Base-by-base conservation (phyloP, 2,113 vertebrate genomes). In the Alces alces region DNA sequence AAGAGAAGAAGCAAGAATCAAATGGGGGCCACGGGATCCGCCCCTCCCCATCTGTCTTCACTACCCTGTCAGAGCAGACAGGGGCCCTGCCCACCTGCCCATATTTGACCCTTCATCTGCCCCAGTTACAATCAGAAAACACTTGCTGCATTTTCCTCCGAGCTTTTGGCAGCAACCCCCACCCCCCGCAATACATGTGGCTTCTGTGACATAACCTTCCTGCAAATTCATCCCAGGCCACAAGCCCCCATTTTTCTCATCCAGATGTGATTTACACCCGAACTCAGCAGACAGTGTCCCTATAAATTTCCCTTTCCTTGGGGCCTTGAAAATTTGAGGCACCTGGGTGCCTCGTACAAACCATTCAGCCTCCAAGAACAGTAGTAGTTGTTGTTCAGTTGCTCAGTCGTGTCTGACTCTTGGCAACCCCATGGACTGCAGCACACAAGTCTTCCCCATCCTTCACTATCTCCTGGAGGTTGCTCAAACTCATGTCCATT, bases 181-280 rank as follows among this genome's bases (percentile, higher is more conserved):
- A 52, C 52, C n/a, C 43, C 21, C 52, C 8, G 0, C n/a, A 23
- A 2, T 7, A 10, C 1, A 3, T 4, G 21, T 3, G 21, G 16
- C 55, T 57, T 57, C 33, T 80, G 1, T 8, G 15, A 33, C 2
- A 19, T 83, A 25, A 83, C 14, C 30, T 89, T 14, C 50, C 47
- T 60, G 30, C 30, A 33, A 19, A 30, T 45, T 6, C n/a, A 3
- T 16, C 36, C 60, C 2, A 9, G 27, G 30, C 13, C 58, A 61
- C 2, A 0, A 3, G 17, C 28, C 28, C 55, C 39, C 43, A 2
- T 54, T 50, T 55, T 57, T 36, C 39, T 21, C n/a, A n/a, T 61
- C 45, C 10, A 3, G 11, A 30, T 39, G 6, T 33, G 9, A 30
- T 43, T 30, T n/a, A 89, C 11, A 73, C 16, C 61, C 66, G 21